phyloP scores from a whole-genome alignment of 2,797 vertebrate species.

The Pseudopleuronectes americanus region DNA sequence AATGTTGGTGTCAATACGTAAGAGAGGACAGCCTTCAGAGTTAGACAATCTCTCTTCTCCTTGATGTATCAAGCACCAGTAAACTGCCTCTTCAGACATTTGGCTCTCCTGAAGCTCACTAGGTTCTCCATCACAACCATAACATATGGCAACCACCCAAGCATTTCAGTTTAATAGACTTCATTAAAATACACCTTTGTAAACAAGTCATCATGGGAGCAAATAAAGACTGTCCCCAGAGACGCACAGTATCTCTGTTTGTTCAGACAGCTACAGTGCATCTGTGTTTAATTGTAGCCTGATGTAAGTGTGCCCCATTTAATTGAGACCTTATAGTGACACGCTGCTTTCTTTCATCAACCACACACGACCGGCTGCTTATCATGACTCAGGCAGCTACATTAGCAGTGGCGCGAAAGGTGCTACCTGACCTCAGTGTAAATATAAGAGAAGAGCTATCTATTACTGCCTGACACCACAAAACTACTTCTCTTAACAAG shows the following conservation, averaged over 20 bases:
- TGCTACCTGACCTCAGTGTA: slow-evolving; percentile 50
- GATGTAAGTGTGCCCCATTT: slow-evolving; percentile 33
- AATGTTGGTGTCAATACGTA: too few species aligned
- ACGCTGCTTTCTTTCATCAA: slow-evolving; percentile 17
- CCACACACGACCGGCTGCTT: slow-evolving; percentile 27
- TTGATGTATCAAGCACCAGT: too few species aligned
- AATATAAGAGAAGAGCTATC: slow-evolving; percentile 41
- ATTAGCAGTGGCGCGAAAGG: slow-evolving; percentile 2
- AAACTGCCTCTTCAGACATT: not conserved
- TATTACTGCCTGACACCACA: slow-evolving; percentile 31
- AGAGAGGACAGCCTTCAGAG: not conserved
- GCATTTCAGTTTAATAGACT: slow-evolving; percentile 22
- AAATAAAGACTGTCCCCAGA: not conserved
- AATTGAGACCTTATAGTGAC: slow-evolving; percentile 5
- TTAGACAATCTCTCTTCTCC: not conserved
- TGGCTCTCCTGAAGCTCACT: not conserved
- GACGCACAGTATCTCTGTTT: not conserved
- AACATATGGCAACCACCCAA: slow-evolving; percentile 13
- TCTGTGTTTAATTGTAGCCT: slow-evolving; percentile 23
- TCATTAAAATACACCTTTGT: slow-evolving; percentile 25
- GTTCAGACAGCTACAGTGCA: not conserved
- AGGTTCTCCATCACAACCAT: not conserved
- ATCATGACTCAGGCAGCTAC: slow-evolving; percentile 33
- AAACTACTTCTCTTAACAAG: slow-evolving; percentile 30
- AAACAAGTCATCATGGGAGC: slow-evolving; percentile 20